phyloP scores from a whole-genome alignment of 2,113 vertebrate species.

The Psilopogon haemacephalus region DNA sequence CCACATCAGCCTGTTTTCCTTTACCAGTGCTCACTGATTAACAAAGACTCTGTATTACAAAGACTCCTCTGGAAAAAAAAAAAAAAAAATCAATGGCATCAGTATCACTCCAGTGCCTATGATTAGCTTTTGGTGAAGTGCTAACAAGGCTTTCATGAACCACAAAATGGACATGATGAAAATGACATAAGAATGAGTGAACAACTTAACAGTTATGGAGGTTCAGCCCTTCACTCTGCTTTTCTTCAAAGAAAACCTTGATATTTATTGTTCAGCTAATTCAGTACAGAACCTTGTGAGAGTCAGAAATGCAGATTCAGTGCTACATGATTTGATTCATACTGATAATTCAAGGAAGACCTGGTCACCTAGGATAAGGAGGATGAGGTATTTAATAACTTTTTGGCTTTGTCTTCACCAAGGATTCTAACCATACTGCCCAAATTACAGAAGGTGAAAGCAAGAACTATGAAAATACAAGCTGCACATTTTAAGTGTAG shows the following conservation, averaged over 20 bases:
- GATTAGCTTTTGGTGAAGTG: background rate
- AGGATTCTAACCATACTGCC: too few relatives aligned
- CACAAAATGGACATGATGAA: background rate
- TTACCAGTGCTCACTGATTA: background rate
- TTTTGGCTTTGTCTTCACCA: too few relatives aligned
- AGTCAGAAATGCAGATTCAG: background rate
- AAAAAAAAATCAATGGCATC: background rate
- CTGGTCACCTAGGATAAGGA: too few relatives aligned
- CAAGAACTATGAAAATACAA: too few relatives aligned
- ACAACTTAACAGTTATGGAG: background rate
- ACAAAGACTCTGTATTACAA: background rate
- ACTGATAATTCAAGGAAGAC: background rate
- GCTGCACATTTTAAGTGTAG: too few relatives aligned
- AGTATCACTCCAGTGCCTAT: background rate
- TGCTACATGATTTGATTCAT: background rate
- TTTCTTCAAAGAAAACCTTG: background rate
- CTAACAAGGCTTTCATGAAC: background rate
- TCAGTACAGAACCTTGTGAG: accelerated
- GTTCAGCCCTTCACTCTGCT: background rate
- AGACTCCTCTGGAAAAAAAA: background rate
- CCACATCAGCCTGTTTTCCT: background rate
- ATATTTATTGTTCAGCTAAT: background rate
- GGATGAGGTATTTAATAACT: too few relatives aligned
- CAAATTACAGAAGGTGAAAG: too few relatives aligned
- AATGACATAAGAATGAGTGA: background rate